These are phyloP conservation scores for Paedocypris micromegethes DNA, from an alignment of 2,797 vertebrate genomes.

Conservation along the genomic window DNA sequence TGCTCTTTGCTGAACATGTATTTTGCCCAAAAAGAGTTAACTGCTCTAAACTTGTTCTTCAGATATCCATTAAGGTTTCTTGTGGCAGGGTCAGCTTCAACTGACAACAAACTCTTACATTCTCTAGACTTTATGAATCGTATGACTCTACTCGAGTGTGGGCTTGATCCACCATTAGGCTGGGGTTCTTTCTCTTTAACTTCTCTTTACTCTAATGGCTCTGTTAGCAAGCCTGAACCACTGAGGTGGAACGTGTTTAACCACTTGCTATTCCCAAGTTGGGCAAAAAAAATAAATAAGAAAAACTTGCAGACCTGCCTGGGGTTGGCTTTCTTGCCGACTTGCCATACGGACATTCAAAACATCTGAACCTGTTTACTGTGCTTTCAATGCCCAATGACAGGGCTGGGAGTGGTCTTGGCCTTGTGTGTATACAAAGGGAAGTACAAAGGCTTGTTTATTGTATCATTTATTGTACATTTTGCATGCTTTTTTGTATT, in stretches of 20 bases:
- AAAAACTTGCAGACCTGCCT: slow-evolving; percentile 13
- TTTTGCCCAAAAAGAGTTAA: no score
- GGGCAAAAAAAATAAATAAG: slow-evolving; percentile 44
- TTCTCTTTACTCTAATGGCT: slow-evolving; percentile 63
- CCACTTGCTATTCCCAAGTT: slow-evolving; percentile 71
- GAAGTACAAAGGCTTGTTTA: no score
- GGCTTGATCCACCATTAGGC: slow-evolving; percentile 59
- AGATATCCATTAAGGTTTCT: slow-evolving; percentile 45
- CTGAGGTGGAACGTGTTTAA: slow-evolving; percentile 73
- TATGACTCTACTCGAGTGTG: slow-evolving; percentile 49
- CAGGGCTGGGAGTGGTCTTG: no score
- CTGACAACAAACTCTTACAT: slow-evolving; percentile 48
- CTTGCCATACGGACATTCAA: no score
- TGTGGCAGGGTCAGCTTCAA: slow-evolving; percentile 50
- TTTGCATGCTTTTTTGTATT: no score
- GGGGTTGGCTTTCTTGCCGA: slow-evolving; percentile 18
- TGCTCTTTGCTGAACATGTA: slow-evolving; percentile 43
- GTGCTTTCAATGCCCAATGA: no score
- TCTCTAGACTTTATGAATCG: slow-evolving; percentile 28
- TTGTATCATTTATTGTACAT: no score
- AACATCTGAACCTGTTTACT: slow-evolving; percentile 25
- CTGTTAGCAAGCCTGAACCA: slow-evolving; percentile 65
- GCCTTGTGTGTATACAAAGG: no score
- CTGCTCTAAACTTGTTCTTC: slow-evolving; percentile 41
- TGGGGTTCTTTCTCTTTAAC: slow-evolving; percentile 62